Evolutionary conservation across 2,113 vertebrate genomes (phyloP).

Genomic region (Cololabis saira): DNA sequence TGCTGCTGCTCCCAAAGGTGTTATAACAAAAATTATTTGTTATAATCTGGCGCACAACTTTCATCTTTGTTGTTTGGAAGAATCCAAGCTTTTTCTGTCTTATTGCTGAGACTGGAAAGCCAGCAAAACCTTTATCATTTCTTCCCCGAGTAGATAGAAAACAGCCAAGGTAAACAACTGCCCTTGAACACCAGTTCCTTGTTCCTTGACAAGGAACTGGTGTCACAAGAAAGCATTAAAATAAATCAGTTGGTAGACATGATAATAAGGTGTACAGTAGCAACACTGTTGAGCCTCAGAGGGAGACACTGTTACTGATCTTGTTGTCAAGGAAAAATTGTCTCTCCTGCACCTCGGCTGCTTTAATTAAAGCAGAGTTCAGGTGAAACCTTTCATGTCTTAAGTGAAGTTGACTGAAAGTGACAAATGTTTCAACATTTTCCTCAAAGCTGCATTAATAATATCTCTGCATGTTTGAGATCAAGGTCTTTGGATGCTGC

Average conservation of each 20-base stretch:
- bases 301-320: slow-evolving; percentile 19
- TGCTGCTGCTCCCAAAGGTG: slow-evolving; percentile 38
- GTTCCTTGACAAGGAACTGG: slow-evolving; percentile 45
- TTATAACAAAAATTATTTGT: slow-evolving; percentile 33
- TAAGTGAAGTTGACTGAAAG: slow-evolving; percentile 10
- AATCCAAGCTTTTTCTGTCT: slow-evolving; percentile 11
- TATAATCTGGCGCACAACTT: slow-evolving; percentile 28
- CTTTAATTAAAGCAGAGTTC: slow-evolving; percentile 13
- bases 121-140: slow-evolving; percentile 2
- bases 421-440: neutral
- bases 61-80: slow-evolving; percentile 32
- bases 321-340: slow-evolving; percentile 15
- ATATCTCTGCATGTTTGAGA: neutral
- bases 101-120: neutral
- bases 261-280: slow-evolving; percentile 47
- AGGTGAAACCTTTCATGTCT: slow-evolving; percentile 6
- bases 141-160: slow-evolving; percentile 11
- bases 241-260: slow-evolving; percentile 40
- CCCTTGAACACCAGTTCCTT: too few relatives aligned
- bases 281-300: slow-evolving; percentile 13
- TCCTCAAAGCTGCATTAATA: neutral
- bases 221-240: slow-evolving; percentile 25
- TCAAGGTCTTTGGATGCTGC: neutral
- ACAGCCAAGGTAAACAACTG: slow-evolving; percentile 39
- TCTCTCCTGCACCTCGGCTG: neutral